Base-by-base conservation (phyloP, 2,888 invertebrate genomes). In the Torymus auratus region DNA sequence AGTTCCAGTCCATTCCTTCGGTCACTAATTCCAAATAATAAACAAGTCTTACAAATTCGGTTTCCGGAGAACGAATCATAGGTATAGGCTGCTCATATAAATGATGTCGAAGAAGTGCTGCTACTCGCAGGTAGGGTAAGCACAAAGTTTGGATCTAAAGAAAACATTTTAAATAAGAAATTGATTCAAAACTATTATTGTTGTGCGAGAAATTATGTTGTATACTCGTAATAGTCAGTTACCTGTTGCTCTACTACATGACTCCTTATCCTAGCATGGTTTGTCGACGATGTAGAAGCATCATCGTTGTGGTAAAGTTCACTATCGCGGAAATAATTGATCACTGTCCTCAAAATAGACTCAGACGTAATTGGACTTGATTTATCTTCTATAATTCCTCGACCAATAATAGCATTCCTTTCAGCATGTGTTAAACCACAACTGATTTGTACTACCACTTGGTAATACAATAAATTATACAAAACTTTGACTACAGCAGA, bases 391-490 rank as follows among this genome's bases (percentile, higher is more conserved):
- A 82, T 82, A 62, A 82, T 83, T 53, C 83, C 86, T 82, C 88
- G 88, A 85, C 90, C 89, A 64, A 88, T 80, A 28, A 88, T 77
- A 58, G 87, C 85, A 67, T 86, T 87, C 64, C 96, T 93, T 85
- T 95, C 95, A 61, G 92, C 92, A 65, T 94, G 94, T 60, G 94
- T 93, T 87, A 95, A 92, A 83, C 93, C 93, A 83, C 95, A 95
- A 76, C 95, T 94, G 83, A 97, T 92, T 91, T 96, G 96, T 74
- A 95, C 94, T 83, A 97, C 94, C 68, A 97, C 95, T 93, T 98
- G 98, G 91, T 98, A 95, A 92, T 96, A 97, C 82, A 96, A 93
- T 83, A 98, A 93, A 90, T 98, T 96, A 92, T 96, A 98, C 84
- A 98, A 93, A 84, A 96, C 95, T 90, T 96, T 95, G 2, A 98